These are phyloP conservation scores for Cynocephalus volans DNA, from an alignment of 2,113 vertebrate species.

Conservation along the genomic window DNA sequence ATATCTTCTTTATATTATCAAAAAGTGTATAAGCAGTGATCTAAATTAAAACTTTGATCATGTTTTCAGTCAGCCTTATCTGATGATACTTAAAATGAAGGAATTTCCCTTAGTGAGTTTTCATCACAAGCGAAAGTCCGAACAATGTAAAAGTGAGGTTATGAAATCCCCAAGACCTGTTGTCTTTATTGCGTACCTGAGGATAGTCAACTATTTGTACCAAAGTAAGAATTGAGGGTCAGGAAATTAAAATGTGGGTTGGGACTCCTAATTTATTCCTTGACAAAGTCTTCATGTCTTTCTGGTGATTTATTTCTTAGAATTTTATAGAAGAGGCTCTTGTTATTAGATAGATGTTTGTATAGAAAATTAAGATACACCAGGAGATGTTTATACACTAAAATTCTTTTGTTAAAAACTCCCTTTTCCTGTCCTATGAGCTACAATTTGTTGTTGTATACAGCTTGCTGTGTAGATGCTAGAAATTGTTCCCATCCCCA, in stretches of 20 bases:
- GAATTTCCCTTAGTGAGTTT: slow-evolving; percentile 16
- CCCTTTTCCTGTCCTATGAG: neutral
- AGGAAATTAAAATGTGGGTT: neutral
- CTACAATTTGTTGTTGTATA: neutral
- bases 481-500: neutral
- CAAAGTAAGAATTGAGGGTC: neutral
- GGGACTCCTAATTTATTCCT: neutral
- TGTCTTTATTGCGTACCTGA: neutral
- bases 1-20: slow-evolving; percentile 13
- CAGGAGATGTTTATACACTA: neutral
- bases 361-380: neutral
- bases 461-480: neutral
- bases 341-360: neutral
- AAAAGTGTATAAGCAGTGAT: neutral
- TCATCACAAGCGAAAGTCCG: neutral
- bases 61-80: slow-evolving; percentile 38
- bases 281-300: slow-evolving; percentile 25
- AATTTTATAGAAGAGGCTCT: neutral
- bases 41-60: slow-evolving; percentile 22
- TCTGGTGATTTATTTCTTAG: slow-evolving; percentile 40
- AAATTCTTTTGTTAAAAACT: slow-evolving; percentile 49
- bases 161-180: neutral
- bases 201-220: neutral
- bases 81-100: slow-evolving; percentile 51
- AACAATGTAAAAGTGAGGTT: neutral